Evolutionary conservation across 2,888 invertebrate genomes (phyloP), one percentile per base, ranked within the genome.

Genomic region (Cataglyphis altisquamis): DNA sequence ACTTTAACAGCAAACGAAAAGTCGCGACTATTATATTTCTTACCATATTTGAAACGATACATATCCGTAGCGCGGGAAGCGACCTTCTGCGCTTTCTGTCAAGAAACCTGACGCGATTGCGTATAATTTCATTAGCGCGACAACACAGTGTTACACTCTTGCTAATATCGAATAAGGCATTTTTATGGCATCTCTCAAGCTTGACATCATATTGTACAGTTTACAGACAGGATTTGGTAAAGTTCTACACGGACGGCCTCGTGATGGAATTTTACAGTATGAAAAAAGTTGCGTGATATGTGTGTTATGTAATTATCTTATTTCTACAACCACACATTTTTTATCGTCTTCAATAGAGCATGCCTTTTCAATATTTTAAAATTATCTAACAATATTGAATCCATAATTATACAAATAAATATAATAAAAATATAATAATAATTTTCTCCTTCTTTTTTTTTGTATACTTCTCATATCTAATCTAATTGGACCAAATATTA

Each of bases 61-160:
- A 94, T 94, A 91, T 91, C 93, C 91, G 89, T 86, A 83, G 88
- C 87, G 87, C 87, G 84, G 89, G 88, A 89, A 89, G 83, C 86
- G 91, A 88, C 87, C 87, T 90, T 91, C 92, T 93, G 92, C 85
- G 21, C 21, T 60, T 60, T 70, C 89, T 86, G 84, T 84, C 86
- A 91, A 85, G 93, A 94, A 93, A 92, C 94, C 93, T 89, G 89
- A 90, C 90, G 87, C 88, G 89, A 89, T 88, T 90, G 89, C 87
- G 75, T 87, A 83, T 93, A 93, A 94, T 91, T 92, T 91, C 90
- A 91, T 93, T 94, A 94, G 92, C 55, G 81, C 83, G 72, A 83
- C 88, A 74, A 89, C 87, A 88, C 87, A 82, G 85, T 85, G 87
- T 91, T 92, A 92, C 90, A 89, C 90, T 66, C 82, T 67, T 74